Conservation (phyloP, 2,888 invertebrate species). For the Blomia tropicalis region DNA sequence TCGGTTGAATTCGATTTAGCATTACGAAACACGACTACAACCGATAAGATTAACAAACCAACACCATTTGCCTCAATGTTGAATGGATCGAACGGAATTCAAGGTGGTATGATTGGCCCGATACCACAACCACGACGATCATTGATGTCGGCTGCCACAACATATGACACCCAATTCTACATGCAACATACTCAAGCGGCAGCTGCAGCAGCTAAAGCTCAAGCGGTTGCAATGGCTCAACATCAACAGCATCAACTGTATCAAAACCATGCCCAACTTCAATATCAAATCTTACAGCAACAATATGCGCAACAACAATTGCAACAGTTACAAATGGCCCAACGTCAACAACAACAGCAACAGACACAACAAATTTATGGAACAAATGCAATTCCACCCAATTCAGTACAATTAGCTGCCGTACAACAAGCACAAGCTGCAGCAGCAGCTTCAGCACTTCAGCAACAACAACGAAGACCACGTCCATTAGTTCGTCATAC, state of each 20-base stretch:
- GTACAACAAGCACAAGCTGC: conserved; percentile 10
- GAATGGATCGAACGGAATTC: too few species aligned
- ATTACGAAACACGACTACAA: conserved; percentile 11
- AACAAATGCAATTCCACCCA: neutral
- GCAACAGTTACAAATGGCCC: conserved; percentile 7
- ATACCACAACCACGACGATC: conserved; percentile 24
- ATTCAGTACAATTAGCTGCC: conserved; percentile 7
- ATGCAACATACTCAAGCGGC: neutral
- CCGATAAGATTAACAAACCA: conserved; percentile 8
- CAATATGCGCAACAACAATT: conserved; percentile 14
- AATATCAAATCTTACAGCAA: conserved; percentile 21
- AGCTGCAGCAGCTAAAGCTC: neutral
- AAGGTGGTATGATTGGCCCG: neutral
- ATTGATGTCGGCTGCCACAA: conserved; percentile 1
- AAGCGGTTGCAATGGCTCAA: conserved; percentile 3
- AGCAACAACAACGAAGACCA: conserved; percentile 26
- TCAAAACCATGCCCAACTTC: conserved; percentile 15
- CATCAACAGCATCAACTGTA: conserved; percentile 16
- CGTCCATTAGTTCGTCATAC: conserved; percentile 31
- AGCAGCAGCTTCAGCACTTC: neutral
- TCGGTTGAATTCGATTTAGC: conserved; percentile 27
- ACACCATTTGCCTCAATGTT: neutral
- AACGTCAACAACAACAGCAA: neutral
- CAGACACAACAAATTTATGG: neutral
- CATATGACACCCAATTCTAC: conserved; percentile 17